Evolutionary conservation across 2,113 vertebrate genomes (phyloP).

Genomic region (Heptranchias perlo): DNA sequence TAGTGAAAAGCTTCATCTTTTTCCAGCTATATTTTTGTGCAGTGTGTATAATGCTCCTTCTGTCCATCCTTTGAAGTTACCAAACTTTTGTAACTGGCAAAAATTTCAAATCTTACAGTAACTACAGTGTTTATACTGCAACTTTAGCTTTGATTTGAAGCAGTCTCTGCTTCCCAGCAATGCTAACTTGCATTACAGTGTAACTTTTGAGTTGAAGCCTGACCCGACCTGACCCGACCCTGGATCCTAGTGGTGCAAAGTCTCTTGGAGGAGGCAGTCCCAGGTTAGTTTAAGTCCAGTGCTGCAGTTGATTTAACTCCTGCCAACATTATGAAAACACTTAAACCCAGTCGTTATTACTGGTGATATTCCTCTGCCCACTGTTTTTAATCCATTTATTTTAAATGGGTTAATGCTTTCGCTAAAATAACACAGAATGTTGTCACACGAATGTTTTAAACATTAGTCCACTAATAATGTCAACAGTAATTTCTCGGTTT

Average conservation of each 20-base stretch:
- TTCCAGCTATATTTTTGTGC: neutral
- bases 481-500: neutral
- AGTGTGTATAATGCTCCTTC: neutral
- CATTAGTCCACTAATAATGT: neutral
- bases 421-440: neutral
- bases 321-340: too few species aligned
- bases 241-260: neutral
- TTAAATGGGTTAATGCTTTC: neutral
- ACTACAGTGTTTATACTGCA: neutral
- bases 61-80: neutral
- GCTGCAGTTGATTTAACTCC: too few species aligned
- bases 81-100: neutral
- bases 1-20: neutral
- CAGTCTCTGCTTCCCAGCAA: neutral
- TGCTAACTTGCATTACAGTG: neutral
- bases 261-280: neutral
- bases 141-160: neutral
- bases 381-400: too few species aligned
- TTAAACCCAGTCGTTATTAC: neutral
- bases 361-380: neutral
- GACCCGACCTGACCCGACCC: neutral
- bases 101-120: neutral
- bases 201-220: neutral
- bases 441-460: neutral
- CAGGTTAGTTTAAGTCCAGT: too few species aligned